A percentile compares a stretch with the other conserved stretches of the same genome.
These are phyloP conservation scores for Ceratina australensis DNA, from an alignment of 1,140 invertebrate genomes.

Conservation along the genomic window DNA sequence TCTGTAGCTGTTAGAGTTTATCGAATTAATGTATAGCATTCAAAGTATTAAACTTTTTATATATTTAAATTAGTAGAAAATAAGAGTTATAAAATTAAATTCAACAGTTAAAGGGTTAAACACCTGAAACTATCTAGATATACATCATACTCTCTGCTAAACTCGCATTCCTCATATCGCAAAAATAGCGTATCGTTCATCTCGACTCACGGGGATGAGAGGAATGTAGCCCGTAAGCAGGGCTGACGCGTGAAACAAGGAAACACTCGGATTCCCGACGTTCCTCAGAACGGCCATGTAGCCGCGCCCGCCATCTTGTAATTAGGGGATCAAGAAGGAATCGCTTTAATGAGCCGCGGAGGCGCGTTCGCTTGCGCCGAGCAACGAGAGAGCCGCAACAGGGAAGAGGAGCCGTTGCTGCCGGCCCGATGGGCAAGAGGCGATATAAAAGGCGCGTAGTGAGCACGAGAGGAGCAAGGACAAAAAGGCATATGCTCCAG, in stretches of 20 bases:
- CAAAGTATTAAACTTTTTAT: no score
- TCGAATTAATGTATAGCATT: no score
- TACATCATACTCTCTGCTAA: no score
- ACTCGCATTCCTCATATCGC: no score
- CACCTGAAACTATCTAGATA: no score
- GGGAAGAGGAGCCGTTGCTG: constrained; percentile 5
- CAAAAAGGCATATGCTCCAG: constrained; percentile 55
- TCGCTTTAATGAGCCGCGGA: constrained; percentile 76
- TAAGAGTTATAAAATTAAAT: no score
- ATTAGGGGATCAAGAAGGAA: constrained; percentile 77
- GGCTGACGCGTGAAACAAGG: constrained; percentile 1
- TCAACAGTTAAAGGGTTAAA: no score
- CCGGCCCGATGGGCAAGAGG: constrained; percentile 41
- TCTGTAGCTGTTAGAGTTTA: no score
- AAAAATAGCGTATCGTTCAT: no score
- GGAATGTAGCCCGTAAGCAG: no score
- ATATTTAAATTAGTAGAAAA: no score
- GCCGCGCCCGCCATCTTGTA: constrained; percentile 75
- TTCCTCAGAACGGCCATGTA: constrained; percentile 68
- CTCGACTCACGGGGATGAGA: no score
- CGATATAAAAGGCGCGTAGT: constrained; percentile 64
- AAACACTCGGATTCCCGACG: constrained; percentile 9
- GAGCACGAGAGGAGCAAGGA: constrained; percentile 53
- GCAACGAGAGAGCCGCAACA: constrained; percentile 9
- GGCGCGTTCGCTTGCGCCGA: constrained; percentile 34